phyloP scores from a whole-genome alignment of 2,888 invertebrate species.

The Gisinianus flammeolus region DNA sequence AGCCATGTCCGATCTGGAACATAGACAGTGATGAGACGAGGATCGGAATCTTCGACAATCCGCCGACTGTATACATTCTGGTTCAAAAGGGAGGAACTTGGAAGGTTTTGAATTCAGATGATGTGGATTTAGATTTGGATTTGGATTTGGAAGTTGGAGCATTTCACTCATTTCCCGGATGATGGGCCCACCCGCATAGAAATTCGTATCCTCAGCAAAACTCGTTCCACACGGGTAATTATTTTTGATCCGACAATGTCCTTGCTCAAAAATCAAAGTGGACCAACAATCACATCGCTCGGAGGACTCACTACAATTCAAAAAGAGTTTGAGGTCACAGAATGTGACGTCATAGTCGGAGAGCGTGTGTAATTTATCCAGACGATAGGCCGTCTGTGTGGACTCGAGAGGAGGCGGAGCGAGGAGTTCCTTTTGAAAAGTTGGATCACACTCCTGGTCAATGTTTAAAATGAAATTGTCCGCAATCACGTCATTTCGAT shows the following conservation, averaged over 20 bases:
- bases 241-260: slow-evolving; percentile 27
- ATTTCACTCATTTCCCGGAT: neutral
- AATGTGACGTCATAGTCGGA: slow-evolving; percentile 20
- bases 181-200: slow-evolving; percentile 9
- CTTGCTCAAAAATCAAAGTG: slow-evolving; percentile 15
- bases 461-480: slow-evolving; percentile 26
- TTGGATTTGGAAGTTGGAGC: slow-evolving; percentile 12
- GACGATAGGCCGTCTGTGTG: neutral
- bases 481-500: slow-evolving; percentile 16
- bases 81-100: neutral
- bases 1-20: neutral
- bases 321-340: slow-evolving; percentile 8
- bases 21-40: neutral
- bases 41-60: neutral
- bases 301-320: slow-evolving; percentile 14
- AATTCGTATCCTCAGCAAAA: neutral
- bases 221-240: neutral
- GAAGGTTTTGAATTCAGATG: no score
- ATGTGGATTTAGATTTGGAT: no score
- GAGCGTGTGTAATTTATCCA: neutral
- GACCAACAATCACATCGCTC: slow-evolving; percentile 25
- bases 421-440: slow-evolving; percentile 16
- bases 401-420: neutral
- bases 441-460: slow-evolving; percentile 11
- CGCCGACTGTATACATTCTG: slow-evolving; percentile 2